These are phyloP conservation scores for Pteromalus puparum DNA, from an alignment of 1,140 invertebrate genomes.

Conservation along the genomic window DNA sequence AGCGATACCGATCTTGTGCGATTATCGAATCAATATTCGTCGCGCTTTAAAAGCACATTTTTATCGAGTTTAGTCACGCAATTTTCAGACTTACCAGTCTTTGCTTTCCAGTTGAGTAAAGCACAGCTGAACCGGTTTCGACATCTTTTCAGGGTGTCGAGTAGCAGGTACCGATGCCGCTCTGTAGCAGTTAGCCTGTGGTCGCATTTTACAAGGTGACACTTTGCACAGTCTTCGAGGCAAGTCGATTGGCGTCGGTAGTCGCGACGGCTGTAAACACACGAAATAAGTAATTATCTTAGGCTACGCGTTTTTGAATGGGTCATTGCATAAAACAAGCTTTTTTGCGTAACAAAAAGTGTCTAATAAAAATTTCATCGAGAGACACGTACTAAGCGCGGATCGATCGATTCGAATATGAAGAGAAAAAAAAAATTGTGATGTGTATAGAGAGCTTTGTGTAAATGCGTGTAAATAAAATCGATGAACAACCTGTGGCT, in stretches of 20 bases:
- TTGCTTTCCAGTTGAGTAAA: slow-evolving; percentile 82
- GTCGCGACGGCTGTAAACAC: background rate
- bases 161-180: background rate
- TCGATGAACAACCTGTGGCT: slow-evolving; percentile 43
- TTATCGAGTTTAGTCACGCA: background rate
- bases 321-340: no score
- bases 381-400: no score
- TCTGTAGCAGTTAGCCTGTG: slow-evolving; percentile 15
- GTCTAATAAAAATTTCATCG: background rate
- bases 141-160: slow-evolving; percentile 77
- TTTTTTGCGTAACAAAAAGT: no score
- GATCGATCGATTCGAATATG: background rate
- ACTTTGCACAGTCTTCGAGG: slow-evolving; percentile 20
- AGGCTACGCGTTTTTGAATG: background rate
- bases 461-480: background rate
- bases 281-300: background rate
- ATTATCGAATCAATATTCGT: no score
- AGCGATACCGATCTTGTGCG: no score
- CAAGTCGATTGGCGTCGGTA: slow-evolving; percentile 36
- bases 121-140: slow-evolving; percentile 79
- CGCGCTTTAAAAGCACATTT: no score
- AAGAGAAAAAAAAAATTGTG: background rate
- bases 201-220: slow-evolving; percentile 41
- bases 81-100: slow-evolving; percentile 81
- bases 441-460: no score